These are phyloP conservation scores for Bombylius discolor DNA, from an alignment of 2,888 invertebrate species.

Conservation along the genomic window DNA sequence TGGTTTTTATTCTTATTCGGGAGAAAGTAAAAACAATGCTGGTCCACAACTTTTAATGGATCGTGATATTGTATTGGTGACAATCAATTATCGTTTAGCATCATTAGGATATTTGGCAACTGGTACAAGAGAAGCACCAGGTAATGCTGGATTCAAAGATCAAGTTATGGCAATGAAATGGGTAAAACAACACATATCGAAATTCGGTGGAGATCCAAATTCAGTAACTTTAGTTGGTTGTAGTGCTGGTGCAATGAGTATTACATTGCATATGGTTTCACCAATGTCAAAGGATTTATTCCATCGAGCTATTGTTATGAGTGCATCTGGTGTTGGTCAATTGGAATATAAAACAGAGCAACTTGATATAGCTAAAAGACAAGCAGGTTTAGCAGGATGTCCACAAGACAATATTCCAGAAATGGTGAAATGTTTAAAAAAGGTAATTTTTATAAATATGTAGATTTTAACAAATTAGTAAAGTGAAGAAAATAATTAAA, in stretches of 20 bases:
- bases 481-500: neutral
- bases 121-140: constrained; percentile 50
- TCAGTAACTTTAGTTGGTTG: constrained; percentile 52
- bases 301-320: constrained; percentile 56
- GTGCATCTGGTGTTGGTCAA: constrained; percentile 46
- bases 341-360: constrained; percentile 40
- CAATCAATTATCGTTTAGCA: constrained; percentile 49
- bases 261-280: constrained; percentile 45
- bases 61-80: constrained; percentile 49
- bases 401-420: constrained; percentile 40
- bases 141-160: constrained; percentile 58
- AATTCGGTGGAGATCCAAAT: constrained; percentile 55
- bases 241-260: constrained; percentile 42
- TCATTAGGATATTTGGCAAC: constrained; percentile 48
- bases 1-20: constrained; percentile 48
- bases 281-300: constrained; percentile 57
- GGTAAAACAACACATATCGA: constrained; percentile 50
- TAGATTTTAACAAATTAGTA: neutral
- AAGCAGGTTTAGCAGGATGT: constrained; percentile 48
- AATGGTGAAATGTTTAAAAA: constrained; percentile 48
- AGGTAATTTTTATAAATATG: constrained; percentile 25
- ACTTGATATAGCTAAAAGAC: constrained; percentile 44
- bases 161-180: constrained; percentile 53
- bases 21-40: constrained; percentile 41
- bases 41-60: constrained; percentile 51